Evolutionary conservation across 1,140 invertebrate genomes (phyloP), one percentile per base, ranked within the genome.

Genomic region (Parasteatoda tepidariorum): DNA sequence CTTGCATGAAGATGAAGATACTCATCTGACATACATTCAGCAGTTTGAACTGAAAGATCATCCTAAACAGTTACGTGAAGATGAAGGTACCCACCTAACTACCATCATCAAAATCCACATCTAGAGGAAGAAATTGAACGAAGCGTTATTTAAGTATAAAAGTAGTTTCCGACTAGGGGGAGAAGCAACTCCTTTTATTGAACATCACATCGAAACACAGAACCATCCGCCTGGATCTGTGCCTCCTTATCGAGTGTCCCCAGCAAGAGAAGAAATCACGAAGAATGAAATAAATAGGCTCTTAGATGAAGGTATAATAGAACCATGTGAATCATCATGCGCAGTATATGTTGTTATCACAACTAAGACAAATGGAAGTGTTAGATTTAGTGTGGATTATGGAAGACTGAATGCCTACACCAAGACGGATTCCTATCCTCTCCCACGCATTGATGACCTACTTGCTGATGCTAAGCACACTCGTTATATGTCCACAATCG

Each of bases 401-500:
- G 54, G 38, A 28, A 55, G 34, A 54, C 26, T 71, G 3, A 71
- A 71, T 34, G 28, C 54, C 9, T 24, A 41, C 18, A 71, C 67
- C 11, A 31, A 31, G 67, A 15, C 18, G n/a, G 67, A 71, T 48
- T 22, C 31, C 13, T 38, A 71, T 26, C 67, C 67, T 15, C 28
- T 71, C 9, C 67, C 38, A 24, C 31, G 30, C 22, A 71, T 71
- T 13, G 67, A 2, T 48, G 67, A 71, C 41, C 22, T 71, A 48
- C n/a, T n/a, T n/a, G n/a, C n/a, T n/a, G n/a, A n/a, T n/a, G n/a
- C n/a, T n/a, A n/a, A n/a, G n/a, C n/a, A 15, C 6, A 26, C 2
- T 3, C 22, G 33, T 55, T 54, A 54, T 55, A 71, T 57, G 28
- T 55, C 68, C 7, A 71, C 68, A 24, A 54, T 75, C 3, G 73